Evolutionary conservation across 2,113 vertebrate species (phyloP), one percentile per base, ranked within the genome.

Genomic region (Ictalurus furcatus): DNA sequence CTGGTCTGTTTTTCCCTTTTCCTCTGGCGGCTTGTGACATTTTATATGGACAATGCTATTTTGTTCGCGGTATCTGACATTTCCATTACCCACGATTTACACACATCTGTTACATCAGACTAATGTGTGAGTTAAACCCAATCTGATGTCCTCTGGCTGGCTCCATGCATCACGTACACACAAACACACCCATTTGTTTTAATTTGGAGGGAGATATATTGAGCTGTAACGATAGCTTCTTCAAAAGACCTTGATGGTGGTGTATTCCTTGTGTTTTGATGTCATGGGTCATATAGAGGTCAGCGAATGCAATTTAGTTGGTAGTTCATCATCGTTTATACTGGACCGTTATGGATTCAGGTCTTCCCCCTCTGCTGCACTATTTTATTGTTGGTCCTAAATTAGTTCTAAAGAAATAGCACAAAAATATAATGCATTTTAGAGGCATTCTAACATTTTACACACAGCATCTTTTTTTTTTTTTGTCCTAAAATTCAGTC

Each of bases 71-170:
- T 67, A 79, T 58, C 78, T 92, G 88, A 85, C 84, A 86, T 88
- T 91, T 89, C 88, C 87, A 71, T 80, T 71, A 85, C 85, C 40
- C n/a, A 71, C 61, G 80, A 93, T 90, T 91, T 91, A 90, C 83
- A 84, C 85, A 71, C 87, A 69, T 85, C 73, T 37, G 37, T 88
- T 87, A 84, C 84, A 85, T 84, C 87, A 89, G 88, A 74, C 78
- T 88, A 89, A 88, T 84, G 85, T 86, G 88, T 30, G 56, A 28
- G 74, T 40, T 59, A 83, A 89, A 89, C 61, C 86, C 78, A 63
- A 74, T 82, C 73, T 81, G 73, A 61, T 84, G 23, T 52, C 56
- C 76, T 80, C 58, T 88, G 58, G 14, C 69, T 59, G 63, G 34
- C 9, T 52, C 52, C 4, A 54, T 65, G 19, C 40, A 40, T 67